A percentile compares a stretch with the other conserved stretches of the same genome.
Evolutionary conservation across 2,888 invertebrate genomes (phyloP).

Genomic region (Tinea pellionella): DNA sequence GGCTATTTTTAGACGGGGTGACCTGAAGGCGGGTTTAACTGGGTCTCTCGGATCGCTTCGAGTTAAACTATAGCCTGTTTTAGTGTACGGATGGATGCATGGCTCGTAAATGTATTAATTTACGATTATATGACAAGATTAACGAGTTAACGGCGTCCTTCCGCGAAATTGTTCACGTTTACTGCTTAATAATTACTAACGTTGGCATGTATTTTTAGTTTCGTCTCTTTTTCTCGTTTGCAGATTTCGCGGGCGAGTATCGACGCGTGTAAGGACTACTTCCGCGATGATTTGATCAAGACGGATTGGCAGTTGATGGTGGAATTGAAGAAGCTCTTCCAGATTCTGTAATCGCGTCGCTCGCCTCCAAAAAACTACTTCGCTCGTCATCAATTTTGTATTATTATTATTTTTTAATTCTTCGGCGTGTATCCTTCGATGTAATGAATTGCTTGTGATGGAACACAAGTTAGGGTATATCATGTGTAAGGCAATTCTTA

Average conservation of each 20-base stretch:
- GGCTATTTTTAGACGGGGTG: slow-evolving; percentile 43
- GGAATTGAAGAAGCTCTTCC: slow-evolving; percentile 96
- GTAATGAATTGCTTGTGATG: background rate
- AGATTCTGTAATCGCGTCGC: slow-evolving; percentile 79
- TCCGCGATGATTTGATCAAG: slow-evolving; percentile 96
- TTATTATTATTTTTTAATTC: background rate
- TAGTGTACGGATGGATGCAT: slow-evolving; percentile 23
- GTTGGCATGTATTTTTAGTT: background rate
- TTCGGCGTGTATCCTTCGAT: background rate
- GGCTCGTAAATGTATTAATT: slow-evolving; percentile 20
- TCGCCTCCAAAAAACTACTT: background rate
- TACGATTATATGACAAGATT: background rate
- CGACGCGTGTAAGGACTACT: slow-evolving; percentile 99
- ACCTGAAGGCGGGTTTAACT: slow-evolving; percentile 26
- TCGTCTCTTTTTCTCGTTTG: background rate
- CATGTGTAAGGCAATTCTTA: background rate
- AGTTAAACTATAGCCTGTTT: slow-evolving; percentile 33
- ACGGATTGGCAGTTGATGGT: slow-evolving; percentile 99
- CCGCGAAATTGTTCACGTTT: background rate
- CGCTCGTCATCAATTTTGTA: background rate
- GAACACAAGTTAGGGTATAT: background rate
- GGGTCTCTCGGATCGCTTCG: slow-evolving; percentile 22
- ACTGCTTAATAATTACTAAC: background rate
- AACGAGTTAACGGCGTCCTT: background rate
- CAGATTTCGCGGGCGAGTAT: slow-evolving; percentile 98